Evolutionary conservation across 2,797 vertebrate genomes (phyloP).

Genomic region (Poeciliopsis presidionis): DNA sequence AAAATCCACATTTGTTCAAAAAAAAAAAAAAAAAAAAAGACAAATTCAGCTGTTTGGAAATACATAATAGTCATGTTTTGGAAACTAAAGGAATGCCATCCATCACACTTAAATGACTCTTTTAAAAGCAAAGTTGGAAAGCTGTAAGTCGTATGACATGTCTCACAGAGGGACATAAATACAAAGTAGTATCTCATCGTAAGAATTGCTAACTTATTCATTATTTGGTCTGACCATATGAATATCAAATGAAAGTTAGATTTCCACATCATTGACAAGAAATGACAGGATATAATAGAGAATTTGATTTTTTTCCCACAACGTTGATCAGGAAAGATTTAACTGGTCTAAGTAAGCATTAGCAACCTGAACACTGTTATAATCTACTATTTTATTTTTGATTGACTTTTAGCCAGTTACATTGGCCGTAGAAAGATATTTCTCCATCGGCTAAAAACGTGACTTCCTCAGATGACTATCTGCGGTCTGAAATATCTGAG

Average conservation of each 20-base stretch:
- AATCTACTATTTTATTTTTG: background rate
- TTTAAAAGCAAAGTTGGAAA: constrained; percentile 1
- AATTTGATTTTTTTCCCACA: background rate
- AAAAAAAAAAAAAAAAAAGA: background rate
- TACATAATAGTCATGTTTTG: background rate
- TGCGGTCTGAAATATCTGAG: constrained; percentile 35
- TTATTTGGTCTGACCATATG: background rate
- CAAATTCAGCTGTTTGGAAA: background rate
- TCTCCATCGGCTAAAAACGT: background rate
- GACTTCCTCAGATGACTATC: constrained; percentile 36
- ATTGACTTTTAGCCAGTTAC: background rate
- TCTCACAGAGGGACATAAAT: background rate
- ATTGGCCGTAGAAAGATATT: constrained; percentile 3
- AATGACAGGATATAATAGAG: background rate
- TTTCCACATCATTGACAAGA: background rate
- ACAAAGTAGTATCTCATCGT: background rate
- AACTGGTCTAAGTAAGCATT: background rate
- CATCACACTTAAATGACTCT: background rate
- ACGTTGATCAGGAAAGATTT: background rate
- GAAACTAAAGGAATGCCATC: background rate
- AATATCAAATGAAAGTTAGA: background rate
- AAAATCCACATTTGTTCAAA: background rate
- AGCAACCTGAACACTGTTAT: background rate
- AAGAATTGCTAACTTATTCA: no score
- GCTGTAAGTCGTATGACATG: background rate